These are phyloP conservation scores for Tenodera sinensis DNA, from an alignment of 2,888 invertebrate species.

Conservation along the genomic window DNA sequence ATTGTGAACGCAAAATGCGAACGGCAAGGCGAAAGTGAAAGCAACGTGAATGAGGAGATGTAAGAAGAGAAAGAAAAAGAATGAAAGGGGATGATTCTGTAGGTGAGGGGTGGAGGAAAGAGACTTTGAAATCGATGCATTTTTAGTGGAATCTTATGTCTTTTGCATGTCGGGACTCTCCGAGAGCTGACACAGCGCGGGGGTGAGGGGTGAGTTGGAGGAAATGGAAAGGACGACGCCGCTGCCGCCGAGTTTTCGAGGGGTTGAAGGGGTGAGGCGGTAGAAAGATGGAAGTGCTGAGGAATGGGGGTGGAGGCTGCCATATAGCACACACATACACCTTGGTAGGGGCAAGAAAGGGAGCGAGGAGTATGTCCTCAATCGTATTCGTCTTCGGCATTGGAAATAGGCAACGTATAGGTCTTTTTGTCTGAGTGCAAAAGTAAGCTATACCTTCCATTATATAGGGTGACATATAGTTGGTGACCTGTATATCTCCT, in stretches of 20 bases:
- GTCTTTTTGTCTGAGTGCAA: slow-evolving; percentile 1
- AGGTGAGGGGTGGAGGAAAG: neutral
- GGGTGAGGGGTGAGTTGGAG: neutral
- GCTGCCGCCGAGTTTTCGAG: neutral
- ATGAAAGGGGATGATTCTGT: slow-evolving; percentile 1
- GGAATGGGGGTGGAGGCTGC: neutral
- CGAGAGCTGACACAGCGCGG: slow-evolving; percentile 6
- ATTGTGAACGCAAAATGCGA: neutral
- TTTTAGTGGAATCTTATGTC: slow-evolving; percentile 36
- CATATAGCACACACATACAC: neutral
- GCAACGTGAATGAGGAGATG: neutral
- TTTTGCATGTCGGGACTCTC: slow-evolving; percentile 33
- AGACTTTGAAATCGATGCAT: slow-evolving; percentile 34
- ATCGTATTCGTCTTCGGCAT: slow-evolving; percentile 19
- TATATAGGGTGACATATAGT: neutral
- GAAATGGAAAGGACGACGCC: slow-evolving; percentile 7
- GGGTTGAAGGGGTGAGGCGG: neutral
- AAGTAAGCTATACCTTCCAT: neutral
- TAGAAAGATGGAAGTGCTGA: slow-evolving; percentile 11
- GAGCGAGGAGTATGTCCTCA: slow-evolving; percentile 4
- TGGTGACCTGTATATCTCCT: neutral
- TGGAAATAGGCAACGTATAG: slow-evolving; percentile 10
- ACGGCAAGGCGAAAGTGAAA: neutral
- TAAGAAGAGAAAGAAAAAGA: slow-evolving; percentile 10
- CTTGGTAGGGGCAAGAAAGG: neutral